Base-by-base conservation (phyloP, 35 echinoderm and acorn worm genomes). In the Apostichopus californicus region DNA sequence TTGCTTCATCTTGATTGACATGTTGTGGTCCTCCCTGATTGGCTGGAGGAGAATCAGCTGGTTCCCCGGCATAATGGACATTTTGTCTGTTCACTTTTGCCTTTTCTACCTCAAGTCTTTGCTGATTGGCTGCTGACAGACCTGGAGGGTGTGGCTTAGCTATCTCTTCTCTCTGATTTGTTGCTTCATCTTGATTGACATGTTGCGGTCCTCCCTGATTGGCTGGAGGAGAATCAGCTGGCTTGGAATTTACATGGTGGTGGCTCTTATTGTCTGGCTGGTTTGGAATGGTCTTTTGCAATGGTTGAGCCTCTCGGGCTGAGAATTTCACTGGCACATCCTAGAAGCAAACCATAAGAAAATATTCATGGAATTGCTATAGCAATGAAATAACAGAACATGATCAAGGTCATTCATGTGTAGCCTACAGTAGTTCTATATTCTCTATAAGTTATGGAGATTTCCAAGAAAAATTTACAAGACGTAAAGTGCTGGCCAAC, bases 31-130 rank as follows among this genome's bases (percentile, higher is more conserved):
- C 57, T 20, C 59, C 20, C 25, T 25, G 25, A 25, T 25, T 68
- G 11, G 20, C 28, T 18, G 86, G n/a, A n/a, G n/a, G n/a, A n/a
- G n/a, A n/a, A n/a, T n/a, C n/a, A n/a, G n/a, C n/a, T 17, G 86
- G 86, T 75, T 89, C 86, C 0, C 52, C 24, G 5, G 86, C 86
- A 73, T 89, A 89, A n/a, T 89, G 86, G 17, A 89, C 26, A 11
- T 53, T 55, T n/a, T 82, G 24, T 34, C 52, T 89, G 61, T 24
- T 89, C 52, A 18, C 54, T 0, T 4, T 15, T 8, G n/a, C 23
- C 6, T 65, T 68, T n/a, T n/a, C n/a, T n/a, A n/a, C 22, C 57
- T 63, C 20, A 20, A 66, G 11, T 7, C 1, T 87, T 46, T 66
- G 54, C 58, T 87, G 86, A 66, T 87, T 87, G 57, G 57, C 57